Conservation (phyloP, 2,888 invertebrate species). For the Meiosimyza platycephala region DNA sequence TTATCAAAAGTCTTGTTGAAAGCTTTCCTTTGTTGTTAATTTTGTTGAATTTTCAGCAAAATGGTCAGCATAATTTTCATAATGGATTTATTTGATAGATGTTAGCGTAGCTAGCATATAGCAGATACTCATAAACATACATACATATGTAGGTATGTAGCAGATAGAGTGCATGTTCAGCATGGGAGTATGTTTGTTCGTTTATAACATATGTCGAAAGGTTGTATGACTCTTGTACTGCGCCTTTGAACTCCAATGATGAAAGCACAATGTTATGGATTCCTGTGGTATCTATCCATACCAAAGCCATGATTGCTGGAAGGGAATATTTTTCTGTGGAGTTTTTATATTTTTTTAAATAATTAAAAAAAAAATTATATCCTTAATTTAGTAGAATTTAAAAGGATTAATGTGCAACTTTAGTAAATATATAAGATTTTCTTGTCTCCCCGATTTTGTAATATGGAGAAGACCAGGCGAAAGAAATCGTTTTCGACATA, state of each 20-base stretch:
- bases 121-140: constrained; percentile 1
- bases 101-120: background rate
- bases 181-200: background rate
- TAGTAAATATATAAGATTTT: too few species aligned
- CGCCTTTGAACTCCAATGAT: constrained; percentile 25
- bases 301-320: too few species aligned
- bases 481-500: too few species aligned
- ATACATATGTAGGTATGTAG: background rate
- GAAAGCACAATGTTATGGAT: constrained; percentile 3
- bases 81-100: constrained; percentile 34
- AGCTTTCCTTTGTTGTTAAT: constrained; percentile 11
- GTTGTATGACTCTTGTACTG: constrained; percentile 7
- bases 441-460: too few species aligned
- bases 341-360: too few species aligned
- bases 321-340: too few species aligned
- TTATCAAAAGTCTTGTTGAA: constrained; percentile 10
- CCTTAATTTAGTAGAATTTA: too few species aligned
- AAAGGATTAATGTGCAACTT: too few species aligned
- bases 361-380: too few species aligned
- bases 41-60: constrained; percentile 24
- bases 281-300: background rate
- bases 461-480: too few species aligned
- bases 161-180: background rate
- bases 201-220: constrained; percentile 17
- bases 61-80: constrained; percentile 37